Evolutionary conservation across 2,888 invertebrate genomes (phyloP).

Genomic region (Tinea semifulvella): DNA sequence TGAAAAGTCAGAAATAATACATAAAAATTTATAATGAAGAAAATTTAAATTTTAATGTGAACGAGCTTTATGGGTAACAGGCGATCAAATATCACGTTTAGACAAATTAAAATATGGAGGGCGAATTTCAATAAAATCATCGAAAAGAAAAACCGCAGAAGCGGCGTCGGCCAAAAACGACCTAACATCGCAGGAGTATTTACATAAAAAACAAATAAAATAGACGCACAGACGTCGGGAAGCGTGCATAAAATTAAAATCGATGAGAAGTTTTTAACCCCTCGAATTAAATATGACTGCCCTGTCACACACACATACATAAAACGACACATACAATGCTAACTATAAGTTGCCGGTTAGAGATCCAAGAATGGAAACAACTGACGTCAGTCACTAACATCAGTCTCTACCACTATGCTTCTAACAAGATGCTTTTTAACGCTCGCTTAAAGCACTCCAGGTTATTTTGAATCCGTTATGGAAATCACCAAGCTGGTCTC

Average conservation of each 20-base stretch:
- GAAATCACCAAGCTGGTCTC: no score
- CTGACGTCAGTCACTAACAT: no score
- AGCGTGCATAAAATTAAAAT: constrained; percentile 67
- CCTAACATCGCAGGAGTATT: constrained; percentile 28
- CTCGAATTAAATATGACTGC: constrained; percentile 65
- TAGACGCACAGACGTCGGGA: constrained; percentile 50
- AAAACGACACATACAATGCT: constrained; percentile 23
- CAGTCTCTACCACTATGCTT: no score
- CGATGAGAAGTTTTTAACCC: constrained; percentile 61
- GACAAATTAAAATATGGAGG: constrained; percentile 35
- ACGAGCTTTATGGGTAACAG: no score
- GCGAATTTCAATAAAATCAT: constrained; percentile 31
- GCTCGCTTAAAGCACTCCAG: no score
- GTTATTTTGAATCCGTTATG: no score
- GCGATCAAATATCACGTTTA: constrained; percentile 7
- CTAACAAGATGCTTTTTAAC: no score
- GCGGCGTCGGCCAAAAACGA: constrained; percentile 37
- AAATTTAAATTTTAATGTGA: no score
- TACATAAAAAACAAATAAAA: constrained; percentile 65
- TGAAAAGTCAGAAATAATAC: no score
- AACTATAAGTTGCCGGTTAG: no score
- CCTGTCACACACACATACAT: constrained; percentile 37
- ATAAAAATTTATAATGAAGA: no score
- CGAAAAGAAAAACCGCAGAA: constrained; percentile 44
- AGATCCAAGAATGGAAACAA: no score